A percentile compares a stretch with the other conserved stretches of the same genome.
Conservation (phyloP, 2,888 invertebrate genomes). For the Dicyrtoma fusca region DNA sequence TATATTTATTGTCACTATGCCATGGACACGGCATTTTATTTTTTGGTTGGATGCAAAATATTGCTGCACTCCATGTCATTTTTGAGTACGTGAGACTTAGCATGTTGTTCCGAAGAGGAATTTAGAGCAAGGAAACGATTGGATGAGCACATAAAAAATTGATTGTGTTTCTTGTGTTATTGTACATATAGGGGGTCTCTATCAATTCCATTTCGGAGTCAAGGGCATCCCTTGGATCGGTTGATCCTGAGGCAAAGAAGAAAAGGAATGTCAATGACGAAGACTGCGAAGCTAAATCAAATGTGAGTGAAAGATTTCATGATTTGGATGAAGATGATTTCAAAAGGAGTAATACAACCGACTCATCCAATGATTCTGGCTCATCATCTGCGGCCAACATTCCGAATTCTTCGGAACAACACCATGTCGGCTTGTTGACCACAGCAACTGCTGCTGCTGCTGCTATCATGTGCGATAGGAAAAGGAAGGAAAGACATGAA, state of each 20-base stretch:
- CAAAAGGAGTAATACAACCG: neutral
- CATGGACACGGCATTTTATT: too few relatives aligned
- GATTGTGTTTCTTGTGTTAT: too few relatives aligned
- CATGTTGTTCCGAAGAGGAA: too few relatives aligned
- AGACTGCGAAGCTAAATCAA: conserved; percentile 18
- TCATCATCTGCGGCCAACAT: neutral
- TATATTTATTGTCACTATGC: too few relatives aligned
- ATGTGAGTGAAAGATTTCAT: conserved; percentile 10
- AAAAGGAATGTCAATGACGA: conserved; percentile 22
- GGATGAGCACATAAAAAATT: too few relatives aligned
- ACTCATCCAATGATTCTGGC: neutral
- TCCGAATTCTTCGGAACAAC: too few relatives aligned
- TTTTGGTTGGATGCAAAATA: too few relatives aligned
- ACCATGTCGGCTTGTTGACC: neutral
- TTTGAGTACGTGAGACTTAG: too few relatives aligned
- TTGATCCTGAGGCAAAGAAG: conserved; percentile 26
- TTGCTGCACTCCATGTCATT: too few relatives aligned
- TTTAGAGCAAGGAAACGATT: too few relatives aligned
- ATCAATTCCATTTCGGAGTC: conserved; percentile 47
- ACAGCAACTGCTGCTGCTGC: conserved; percentile 18
- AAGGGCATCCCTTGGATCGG: conserved; percentile 39
- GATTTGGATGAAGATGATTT: neutral
- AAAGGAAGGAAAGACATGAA: conserved; percentile 69
- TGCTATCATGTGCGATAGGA: conserved; percentile 59
- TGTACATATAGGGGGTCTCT: conserved; percentile 42